Evolutionary conservation across 2,113 vertebrate genomes (phyloP).

Genomic region (Osmerus mordax): DNA sequence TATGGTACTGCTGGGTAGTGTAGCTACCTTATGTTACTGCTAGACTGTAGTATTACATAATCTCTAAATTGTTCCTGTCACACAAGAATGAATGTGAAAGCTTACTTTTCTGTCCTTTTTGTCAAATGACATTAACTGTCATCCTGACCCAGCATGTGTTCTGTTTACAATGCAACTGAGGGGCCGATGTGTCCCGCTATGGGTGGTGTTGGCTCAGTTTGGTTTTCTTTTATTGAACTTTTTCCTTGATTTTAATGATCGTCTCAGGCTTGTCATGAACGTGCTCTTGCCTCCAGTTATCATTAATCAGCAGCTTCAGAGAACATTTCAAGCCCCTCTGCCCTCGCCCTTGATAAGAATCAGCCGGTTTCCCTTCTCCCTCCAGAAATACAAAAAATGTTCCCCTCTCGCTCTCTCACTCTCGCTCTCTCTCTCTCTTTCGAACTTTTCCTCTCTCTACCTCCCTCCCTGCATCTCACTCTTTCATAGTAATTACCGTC

Average conservation of each 20-base stretch:
- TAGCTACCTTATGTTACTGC: no score
- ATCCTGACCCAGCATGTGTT: neutral
- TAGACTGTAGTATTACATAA: no score
- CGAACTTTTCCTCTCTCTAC: slow-evolving; percentile 10
- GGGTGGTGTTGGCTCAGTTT: slow-evolving; percentile 26
- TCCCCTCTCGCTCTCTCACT: slow-evolving; percentile 6
- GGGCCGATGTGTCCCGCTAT: neutral
- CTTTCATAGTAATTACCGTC: slow-evolving; percentile 16
- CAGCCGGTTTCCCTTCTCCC: slow-evolving; percentile 56
- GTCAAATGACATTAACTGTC: no score
- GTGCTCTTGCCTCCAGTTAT: slow-evolving; percentile 23
- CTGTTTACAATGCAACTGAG: neutral
- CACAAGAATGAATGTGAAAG: no score
- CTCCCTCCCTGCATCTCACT: slow-evolving; percentile 35
- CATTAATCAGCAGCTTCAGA: slow-evolving; percentile 31
- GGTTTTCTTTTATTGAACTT: neutral
- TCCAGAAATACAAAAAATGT: slow-evolving; percentile 38
- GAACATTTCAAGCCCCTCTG: slow-evolving; percentile 12
- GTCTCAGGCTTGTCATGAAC: slow-evolving; percentile 35
- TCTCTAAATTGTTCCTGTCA: no score
- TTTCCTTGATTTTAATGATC: neutral
- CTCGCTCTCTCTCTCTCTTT: slow-evolving; percentile 60
- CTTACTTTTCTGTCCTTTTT: no score
- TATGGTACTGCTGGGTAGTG: no score
- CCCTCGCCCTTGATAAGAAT: slow-evolving; percentile 59